These are phyloP conservation scores for Euborellia annulipes DNA, from an alignment of 1,140 invertebrate genomes.

Conservation along the genomic window DNA sequence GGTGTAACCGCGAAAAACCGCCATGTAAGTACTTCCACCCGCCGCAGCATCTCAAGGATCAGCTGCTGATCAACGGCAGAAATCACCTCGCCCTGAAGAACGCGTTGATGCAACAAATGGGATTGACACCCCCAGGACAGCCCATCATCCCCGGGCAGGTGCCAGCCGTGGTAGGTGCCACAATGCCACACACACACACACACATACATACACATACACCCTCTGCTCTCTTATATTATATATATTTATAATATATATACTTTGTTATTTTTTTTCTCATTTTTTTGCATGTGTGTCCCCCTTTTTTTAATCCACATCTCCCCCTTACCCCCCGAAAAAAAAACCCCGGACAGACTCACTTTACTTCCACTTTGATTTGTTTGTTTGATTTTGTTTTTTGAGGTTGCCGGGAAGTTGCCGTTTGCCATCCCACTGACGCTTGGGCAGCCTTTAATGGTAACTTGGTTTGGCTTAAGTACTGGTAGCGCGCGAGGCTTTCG, in stretches of 20 bases:
- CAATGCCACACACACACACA: neutral
- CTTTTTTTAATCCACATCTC: conserved; percentile 3
- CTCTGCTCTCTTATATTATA: conserved; percentile 1
- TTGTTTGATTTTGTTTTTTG: conserved; percentile 18
- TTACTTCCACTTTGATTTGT: conserved; percentile 7
- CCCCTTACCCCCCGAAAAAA: neutral
- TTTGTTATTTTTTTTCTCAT: conserved; percentile 9
- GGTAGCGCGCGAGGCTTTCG: too few relatives aligned
- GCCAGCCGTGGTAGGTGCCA: conserved; percentile 64
- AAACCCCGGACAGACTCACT: neutral
- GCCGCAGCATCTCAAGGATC: conserved; percentile 98
- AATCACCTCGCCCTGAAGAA: conserved; percentile 98
- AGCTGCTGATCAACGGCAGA: conserved; percentile 96
- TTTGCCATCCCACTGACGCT: conserved; percentile 18
- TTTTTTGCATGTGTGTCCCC: conserved; percentile 9
- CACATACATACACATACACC: neutral
- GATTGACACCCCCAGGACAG: conserved; percentile 63
- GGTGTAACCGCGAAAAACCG: conserved; percentile 98
- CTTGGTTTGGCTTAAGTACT: conserved; percentile 13
- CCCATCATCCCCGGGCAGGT: conserved; percentile 77
- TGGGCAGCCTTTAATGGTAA: conserved; percentile 19
- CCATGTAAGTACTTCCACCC: conserved; percentile 99
- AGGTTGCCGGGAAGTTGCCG: conserved; percentile 20
- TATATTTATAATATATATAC: conserved; percentile 9
- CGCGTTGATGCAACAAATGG: conserved; percentile 91